Base-by-base conservation (phyloP, 2,113 vertebrate species). In the Sardina pilchardus region DNA sequence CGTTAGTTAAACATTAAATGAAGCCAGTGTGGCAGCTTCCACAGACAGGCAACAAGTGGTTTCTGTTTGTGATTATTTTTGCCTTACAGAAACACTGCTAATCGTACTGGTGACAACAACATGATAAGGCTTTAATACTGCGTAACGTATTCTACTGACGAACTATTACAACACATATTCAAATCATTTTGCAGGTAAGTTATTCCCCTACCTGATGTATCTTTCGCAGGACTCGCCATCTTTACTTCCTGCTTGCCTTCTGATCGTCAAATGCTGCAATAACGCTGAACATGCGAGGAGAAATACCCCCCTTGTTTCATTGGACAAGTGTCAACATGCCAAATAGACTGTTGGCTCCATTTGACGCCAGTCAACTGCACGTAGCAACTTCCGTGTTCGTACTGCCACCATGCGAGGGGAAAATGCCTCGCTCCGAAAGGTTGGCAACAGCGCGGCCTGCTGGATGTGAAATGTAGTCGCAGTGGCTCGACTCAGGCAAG, bases 141-240 rank as follows among this genome's bases (percentile, higher is more conserved):
- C 59, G 6, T 5, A 12, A 47, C 9, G 16, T 53, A 53, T 16
- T 17, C 5, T 42, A 42, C 53, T 56, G 53, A 56, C 1, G 14
- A 34, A 36, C 67, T 3, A 6, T 34, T 36, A 5, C 30, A 17
- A 71, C n/a, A 71, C 14, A 36, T 36, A 34, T 34, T 39, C 26
- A 5, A 5, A 36, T 36, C 14, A 78, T 36, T 36, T 17, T 16
- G 34, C 30, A 36, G 17, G 26, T 59, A 59, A 36, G 17, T 10
- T 59, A 59, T 59, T 59, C 19, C 39, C 12, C 1, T 78, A 78
- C 71, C 71, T 78, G 71, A 4, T 30, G n/a, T 67, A 36, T 36
- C 71, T 78, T 36, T 78, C 71, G 71, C 30, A 78, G 30, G 71
- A 78, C 71, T 78, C 30, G 71, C 71, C 71, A 78, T 78, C 30